Evolutionary conservation across 2,113 vertebrate species (phyloP).

Genomic region (Chroicocephalus ridibundus): DNA sequence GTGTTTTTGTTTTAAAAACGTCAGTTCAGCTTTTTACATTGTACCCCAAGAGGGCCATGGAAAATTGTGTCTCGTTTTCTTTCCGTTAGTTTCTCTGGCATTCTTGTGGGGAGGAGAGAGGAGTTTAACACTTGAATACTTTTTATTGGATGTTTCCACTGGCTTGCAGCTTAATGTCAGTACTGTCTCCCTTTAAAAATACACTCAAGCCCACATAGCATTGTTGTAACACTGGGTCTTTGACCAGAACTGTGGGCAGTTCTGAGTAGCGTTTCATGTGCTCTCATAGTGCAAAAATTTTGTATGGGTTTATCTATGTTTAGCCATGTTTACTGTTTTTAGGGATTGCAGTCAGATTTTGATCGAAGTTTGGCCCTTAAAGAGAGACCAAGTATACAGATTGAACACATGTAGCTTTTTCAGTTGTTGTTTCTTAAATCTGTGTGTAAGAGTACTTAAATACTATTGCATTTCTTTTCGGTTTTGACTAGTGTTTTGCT

Average conservation of each 20-base stretch:
- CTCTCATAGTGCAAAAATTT: neutral
- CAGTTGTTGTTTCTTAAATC: neutral
- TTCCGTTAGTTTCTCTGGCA: neutral
- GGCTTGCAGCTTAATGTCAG: neutral
- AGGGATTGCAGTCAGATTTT: neutral
- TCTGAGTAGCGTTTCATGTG: neutral
- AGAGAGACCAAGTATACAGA: neutral
- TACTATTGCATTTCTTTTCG: neutral
- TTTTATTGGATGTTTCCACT: neutral
- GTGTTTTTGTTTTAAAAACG: neutral
- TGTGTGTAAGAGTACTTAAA: neutral
- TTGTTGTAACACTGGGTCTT: neutral
- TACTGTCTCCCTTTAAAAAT: neutral
- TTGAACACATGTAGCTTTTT: neutral
- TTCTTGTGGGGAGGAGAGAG: neutral
- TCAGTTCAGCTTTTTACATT: neutral
- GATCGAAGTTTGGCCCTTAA: neutral
- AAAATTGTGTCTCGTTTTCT: neutral
- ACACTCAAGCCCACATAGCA: accelerated
- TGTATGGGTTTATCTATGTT: neutral
- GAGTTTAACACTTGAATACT: neutral
- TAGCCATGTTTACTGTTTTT: neutral
- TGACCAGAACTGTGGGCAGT: neutral
- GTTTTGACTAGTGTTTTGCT: neutral
- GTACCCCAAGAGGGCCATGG: neutral